Percentiles rank a stretch among this genome's conserved stretches.
Conservation (phyloP, 2,888 invertebrate genomes). For the Nephrotoma flavescens region DNA sequence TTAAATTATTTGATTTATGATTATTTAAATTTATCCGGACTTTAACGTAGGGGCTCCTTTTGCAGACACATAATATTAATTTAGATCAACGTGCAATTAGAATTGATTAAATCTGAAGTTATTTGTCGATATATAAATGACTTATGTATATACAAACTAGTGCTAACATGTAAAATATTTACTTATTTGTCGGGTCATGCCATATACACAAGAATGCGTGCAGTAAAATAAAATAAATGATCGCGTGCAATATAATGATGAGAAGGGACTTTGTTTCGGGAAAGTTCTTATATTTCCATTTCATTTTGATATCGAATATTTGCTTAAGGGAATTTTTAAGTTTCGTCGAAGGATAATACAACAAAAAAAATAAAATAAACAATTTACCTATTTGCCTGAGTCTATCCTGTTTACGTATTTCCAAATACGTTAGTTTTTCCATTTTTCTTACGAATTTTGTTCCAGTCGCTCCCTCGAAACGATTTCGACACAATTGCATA, state of each 20-base stretch:
- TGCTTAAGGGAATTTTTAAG: neutral
- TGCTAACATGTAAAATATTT: neutral
- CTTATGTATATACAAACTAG: neutral
- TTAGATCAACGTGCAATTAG: neutral
- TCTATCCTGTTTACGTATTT: neutral
- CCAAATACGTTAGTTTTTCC: neutral
- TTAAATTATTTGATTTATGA: neutral
- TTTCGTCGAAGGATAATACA: neutral
- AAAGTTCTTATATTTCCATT: neutral
- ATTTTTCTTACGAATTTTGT: neutral
- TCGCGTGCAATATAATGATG: neutral
- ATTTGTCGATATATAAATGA: neutral
- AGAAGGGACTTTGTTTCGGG: neutral
- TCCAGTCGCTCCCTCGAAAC: neutral
- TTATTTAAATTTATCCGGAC: neutral
- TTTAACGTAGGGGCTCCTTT: neutral
- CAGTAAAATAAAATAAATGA: neutral
- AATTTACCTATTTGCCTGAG: neutral
- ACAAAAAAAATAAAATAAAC: neutral
- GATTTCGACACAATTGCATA: neutral
- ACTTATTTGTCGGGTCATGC: neutral
- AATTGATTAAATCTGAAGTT: neutral
- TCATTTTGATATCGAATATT: neutral
- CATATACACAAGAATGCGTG: neutral
- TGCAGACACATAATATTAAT: neutral